These are phyloP conservation scores for Drosophila picticornis DNA, from an alignment of 2,888 invertebrate genomes.

Conservation along the genomic window DNA sequence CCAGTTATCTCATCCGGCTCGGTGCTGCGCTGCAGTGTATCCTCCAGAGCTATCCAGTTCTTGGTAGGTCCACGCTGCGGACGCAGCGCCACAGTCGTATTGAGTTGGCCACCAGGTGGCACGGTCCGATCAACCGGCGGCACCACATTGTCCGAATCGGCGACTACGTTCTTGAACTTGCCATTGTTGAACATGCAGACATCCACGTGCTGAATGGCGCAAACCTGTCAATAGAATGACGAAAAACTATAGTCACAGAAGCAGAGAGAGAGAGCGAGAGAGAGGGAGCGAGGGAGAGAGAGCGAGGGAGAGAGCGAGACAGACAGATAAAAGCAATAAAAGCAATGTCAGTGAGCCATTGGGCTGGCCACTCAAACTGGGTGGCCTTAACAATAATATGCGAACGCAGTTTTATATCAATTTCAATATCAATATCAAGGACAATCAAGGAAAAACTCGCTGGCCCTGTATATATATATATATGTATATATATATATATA, in stretches of 20 bases:
- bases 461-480: neutral
- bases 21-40: constrained; percentile 90
- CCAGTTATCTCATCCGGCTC: constrained; percentile 86
- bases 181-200: constrained; percentile 98
- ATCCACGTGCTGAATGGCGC: constrained; percentile 95
- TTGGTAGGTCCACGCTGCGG: constrained; percentile 92
- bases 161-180: constrained; percentile 97
- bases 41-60: constrained; percentile 96
- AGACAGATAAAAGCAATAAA: neutral
- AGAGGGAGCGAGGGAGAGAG: too few species aligned
- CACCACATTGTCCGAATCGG: constrained; percentile 87
- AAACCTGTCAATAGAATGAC: constrained; percentile 87
- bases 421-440: constrained; percentile 32
- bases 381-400: neutral
- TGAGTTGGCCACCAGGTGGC: constrained; percentile 88
- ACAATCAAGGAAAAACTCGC: constrained; percentile 14
- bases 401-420: constrained; percentile 19
- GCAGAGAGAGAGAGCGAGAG: neutral
- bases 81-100: constrained; percentile 88
- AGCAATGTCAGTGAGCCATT: constrained; percentile 11
- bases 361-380: constrained; percentile 22
- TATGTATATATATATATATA: neutral
- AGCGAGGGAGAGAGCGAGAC: neutral
- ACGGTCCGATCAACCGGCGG: constrained; percentile 85
- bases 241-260: neutral